Evolutionary conservation across 2,797 vertebrate genomes (phyloP), one percentile per base, ranked within the genome.

Genomic region (Characodon lateralis): DNA sequence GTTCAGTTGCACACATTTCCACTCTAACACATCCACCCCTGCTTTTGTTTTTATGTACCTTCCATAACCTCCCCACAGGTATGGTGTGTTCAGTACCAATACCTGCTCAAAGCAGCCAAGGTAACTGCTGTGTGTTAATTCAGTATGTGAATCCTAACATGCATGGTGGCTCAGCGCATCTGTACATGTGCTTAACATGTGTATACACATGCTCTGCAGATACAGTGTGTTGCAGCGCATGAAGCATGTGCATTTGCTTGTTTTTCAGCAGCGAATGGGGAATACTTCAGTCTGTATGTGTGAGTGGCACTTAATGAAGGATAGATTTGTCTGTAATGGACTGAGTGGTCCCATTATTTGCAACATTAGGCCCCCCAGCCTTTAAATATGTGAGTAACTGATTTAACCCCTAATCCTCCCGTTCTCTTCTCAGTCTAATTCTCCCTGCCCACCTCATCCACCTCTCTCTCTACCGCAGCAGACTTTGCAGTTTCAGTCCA

Each of bases 41-140:
- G 26, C 53, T 46, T 46, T 65, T 75, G 61, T 75, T 72, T 81
- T 79, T 76, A 86, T 90, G 92, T 78, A 92, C 85, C 68, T 91
- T 73, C 89, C 86, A 53, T 90, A 83, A 91, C 88, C 93, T 89
- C 66, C 92, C 90, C 87, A 91, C 91, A 95, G 94, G 93, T 93
- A 88, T 94, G 93, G 91, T 95, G 91, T 85, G 91, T 89, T 91
- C 92, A 90, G 87, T 93, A 90, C 87, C 93, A 92, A 88, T 94
- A 88, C 90, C 93, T 94, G 92, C 91, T 93, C 92, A 95, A 74
- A 92, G 92, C 91, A 93, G 93, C 92, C 90, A 91, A 94, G 95
- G 94, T 95, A 95, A 94, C 92, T 74, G 89, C 87, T 92, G 90
- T 87, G 88, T 91, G 86, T 90, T 86, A 56, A 84, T 51, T 72